A percentile compares a stretch with the other conserved stretches of the same genome.
Evolutionary conservation across 2,797 vertebrate genomes (phyloP).

Genomic region (Megaceryle alcyon): DNA sequence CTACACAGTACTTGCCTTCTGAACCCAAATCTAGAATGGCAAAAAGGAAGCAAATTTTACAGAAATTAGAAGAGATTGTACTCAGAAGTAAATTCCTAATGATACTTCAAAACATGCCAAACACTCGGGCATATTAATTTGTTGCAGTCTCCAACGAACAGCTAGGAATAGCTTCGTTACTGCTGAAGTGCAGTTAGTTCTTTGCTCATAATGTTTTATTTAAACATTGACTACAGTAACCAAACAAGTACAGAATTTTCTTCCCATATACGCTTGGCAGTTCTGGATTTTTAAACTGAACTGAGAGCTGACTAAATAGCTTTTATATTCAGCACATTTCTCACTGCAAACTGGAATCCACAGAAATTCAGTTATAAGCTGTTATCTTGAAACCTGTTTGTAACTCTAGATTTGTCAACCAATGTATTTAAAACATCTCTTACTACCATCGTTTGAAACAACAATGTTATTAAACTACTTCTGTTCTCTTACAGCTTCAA

Average conservation of each 20-base stretch:
- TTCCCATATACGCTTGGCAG: not conserved
- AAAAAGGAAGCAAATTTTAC: not conserved
- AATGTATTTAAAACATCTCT: not conserved
- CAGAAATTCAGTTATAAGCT: not conserved
- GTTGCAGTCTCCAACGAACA: not conserved
- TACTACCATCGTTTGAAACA: not conserved
- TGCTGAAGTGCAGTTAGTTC: not conserved
- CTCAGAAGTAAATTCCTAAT: not conserved
- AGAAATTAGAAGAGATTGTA: not conserved
- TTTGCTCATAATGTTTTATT: not conserved
- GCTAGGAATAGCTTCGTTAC: not conserved
- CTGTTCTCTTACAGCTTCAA: conserved; percentile 81
- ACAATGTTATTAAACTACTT: not conserved
- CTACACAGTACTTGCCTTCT: not conserved
- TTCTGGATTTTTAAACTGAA: not conserved
- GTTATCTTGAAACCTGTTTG: not conserved
- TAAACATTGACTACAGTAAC: not conserved
- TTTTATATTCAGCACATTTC: not conserved
- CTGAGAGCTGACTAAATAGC: not conserved
- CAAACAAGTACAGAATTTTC: not conserved
- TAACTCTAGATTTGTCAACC: not conserved
- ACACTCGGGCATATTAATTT: not conserved
- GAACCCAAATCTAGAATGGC: not conserved
- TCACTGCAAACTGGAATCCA: not conserved
- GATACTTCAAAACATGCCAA: not conserved